phyloP scores from a whole-genome alignment of 2,888 invertebrate genomes.

The Lumbricus terrestris region DNA sequence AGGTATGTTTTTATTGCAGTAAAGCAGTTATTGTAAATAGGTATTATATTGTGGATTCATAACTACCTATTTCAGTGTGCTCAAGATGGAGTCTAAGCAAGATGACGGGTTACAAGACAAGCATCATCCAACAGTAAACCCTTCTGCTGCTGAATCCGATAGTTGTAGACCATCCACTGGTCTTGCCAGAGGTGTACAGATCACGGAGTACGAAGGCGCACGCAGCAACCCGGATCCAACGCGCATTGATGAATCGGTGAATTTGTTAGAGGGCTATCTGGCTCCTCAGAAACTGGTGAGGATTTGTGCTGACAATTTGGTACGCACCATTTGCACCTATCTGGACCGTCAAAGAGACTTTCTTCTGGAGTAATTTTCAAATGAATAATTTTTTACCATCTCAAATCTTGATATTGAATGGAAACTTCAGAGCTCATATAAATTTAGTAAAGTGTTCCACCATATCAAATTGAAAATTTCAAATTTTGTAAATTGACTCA shows the following conservation, averaged over 20 bases:
- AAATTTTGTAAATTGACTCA: not conserved
- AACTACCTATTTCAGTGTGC: not conserved
- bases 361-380: not conserved
- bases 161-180: conserved; percentile 49
- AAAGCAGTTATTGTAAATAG: not conserved
- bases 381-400: not conserved
- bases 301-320: conserved; percentile 12
- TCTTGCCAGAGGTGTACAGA: conserved; percentile 56
- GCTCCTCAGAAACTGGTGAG: conserved; percentile 58
- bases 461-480: not conserved
- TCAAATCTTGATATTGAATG: not conserved
- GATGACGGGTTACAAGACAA: not conserved
- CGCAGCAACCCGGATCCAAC: conserved; percentile 57
- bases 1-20: not conserved
- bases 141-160: not conserved
- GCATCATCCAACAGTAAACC: not conserved
- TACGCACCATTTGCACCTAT: conserved; percentile 10
- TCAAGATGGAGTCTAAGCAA: not conserved
- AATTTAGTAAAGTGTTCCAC: not conserved
- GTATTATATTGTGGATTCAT: not conserved
- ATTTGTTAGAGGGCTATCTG: conserved; percentile 56
- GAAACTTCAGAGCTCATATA: not conserved
- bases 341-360: conserved; percentile 11
- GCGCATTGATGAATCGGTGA: conserved; percentile 53
- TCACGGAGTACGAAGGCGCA: conserved; percentile 54